A percentile compares a stretch with the other conserved stretches of the same genome.
Evolutionary conservation across 2,113 vertebrate species (phyloP).

Genomic region (Chaetops frenatus): DNA sequence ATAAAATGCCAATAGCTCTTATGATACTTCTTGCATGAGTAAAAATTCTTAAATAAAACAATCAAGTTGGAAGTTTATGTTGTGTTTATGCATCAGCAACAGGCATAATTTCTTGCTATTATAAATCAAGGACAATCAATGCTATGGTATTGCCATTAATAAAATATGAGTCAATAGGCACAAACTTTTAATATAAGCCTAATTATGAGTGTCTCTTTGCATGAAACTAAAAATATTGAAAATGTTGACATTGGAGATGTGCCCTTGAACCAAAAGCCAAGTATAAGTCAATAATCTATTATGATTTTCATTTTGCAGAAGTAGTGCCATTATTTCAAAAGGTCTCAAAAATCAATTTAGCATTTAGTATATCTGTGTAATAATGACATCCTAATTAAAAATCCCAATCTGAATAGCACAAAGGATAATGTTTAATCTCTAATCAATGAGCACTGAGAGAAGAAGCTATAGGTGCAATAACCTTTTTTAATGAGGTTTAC

Average conservation of each 20-base stretch:
- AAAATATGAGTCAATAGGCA: slow-evolving; percentile 76
- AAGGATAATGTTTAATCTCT: slow-evolving; percentile 74
- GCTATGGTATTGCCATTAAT: slow-evolving; percentile 80
- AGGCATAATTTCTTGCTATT: slow-evolving; percentile 61
- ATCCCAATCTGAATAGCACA: slow-evolving; percentile 70
- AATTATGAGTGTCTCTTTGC: slow-evolving; percentile 73
- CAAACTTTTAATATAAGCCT: slow-evolving; percentile 74
- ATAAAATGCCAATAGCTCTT: neutral
- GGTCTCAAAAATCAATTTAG: slow-evolving; percentile 79
- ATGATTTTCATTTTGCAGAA: slow-evolving; percentile 86
- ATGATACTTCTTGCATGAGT: neutral
- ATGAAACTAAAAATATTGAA: slow-evolving; percentile 79
- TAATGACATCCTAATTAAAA: slow-evolving; percentile 84
- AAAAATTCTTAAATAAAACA: slow-evolving; percentile 32
- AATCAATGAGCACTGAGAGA: slow-evolving; percentile 71
- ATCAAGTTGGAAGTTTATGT: slow-evolving; percentile 4
- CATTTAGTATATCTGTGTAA: slow-evolving; percentile 79
- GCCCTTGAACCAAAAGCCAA: slow-evolving; percentile 76
- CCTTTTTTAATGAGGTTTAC: slow-evolving; percentile 60
- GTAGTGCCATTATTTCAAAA: slow-evolving; percentile 77
- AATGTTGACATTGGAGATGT: slow-evolving; percentile 77
- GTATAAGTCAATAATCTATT: slow-evolving; percentile 83
- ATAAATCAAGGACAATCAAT: slow-evolving; percentile 82
- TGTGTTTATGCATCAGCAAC: slow-evolving; percentile 14
- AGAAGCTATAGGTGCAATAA: slow-evolving; percentile 71